Percentiles rank a stretch among this genome's conserved stretches.
Conservation (phyloP, 1,140 invertebrate species). For the Bombus pyrosoma region DNA sequence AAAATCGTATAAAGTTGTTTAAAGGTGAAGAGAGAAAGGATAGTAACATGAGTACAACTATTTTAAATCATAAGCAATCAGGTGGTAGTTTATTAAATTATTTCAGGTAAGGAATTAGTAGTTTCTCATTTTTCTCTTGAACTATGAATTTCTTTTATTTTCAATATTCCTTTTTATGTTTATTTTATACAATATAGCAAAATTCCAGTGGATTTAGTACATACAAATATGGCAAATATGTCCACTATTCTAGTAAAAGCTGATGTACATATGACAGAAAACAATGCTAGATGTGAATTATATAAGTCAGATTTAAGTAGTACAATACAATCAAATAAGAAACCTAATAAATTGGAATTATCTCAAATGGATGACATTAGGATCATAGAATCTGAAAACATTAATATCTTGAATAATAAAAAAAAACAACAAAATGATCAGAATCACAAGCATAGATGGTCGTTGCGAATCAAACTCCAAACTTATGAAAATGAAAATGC, state of each 20-base stretch:
- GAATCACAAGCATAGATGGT: slow-evolving; percentile 71
- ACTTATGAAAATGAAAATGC: slow-evolving; percentile 40
- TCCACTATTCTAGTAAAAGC: slow-evolving; percentile 72
- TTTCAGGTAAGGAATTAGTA: slow-evolving; percentile 72
- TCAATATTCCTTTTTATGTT: slow-evolving; percentile 33
- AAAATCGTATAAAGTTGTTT: slow-evolving; percentile 71
- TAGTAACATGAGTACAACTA: slow-evolving; percentile 34
- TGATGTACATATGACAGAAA: slow-evolving; percentile 68
- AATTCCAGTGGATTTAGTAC: slow-evolving; percentile 58
- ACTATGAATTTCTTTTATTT: background rate
- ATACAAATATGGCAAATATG: slow-evolving; percentile 57
- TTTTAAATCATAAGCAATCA: slow-evolving; percentile 57
- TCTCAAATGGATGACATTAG: slow-evolving; percentile 64
- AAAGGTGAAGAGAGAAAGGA: slow-evolving; percentile 59
- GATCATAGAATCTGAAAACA: slow-evolving; percentile 57
- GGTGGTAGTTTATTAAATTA: slow-evolving; percentile 75
- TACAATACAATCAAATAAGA: slow-evolving; percentile 13
- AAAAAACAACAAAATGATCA: slow-evolving; percentile 10
- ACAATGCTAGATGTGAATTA: background rate
- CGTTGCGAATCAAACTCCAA: slow-evolving; percentile 72
- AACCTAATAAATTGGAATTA: slow-evolving; percentile 31
- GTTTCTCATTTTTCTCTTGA: background rate
- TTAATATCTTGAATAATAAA: slow-evolving; percentile 1
- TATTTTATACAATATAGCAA: slow-evolving; percentile 62
- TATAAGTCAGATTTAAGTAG: background rate